Evolutionary conservation across 2,888 invertebrate species (phyloP).

Genomic region (Hypena proboscidalis): DNA sequence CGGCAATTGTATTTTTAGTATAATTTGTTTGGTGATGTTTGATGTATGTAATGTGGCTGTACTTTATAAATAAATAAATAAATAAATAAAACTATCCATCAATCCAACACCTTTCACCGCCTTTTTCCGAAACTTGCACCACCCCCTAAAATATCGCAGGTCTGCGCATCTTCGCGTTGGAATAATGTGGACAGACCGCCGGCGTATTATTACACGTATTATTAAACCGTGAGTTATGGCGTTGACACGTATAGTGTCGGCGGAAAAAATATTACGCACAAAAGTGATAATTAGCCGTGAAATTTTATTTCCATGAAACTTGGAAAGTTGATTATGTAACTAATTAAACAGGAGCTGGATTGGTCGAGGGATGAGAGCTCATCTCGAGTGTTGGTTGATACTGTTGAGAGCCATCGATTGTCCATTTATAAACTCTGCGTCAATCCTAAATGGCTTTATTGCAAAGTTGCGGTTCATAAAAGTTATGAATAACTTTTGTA

Average conservation of each 20-base stretch:
- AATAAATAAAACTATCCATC: too few species aligned
- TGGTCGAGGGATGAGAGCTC: neutral
- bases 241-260: conserved; percentile 72
- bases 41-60: too few species aligned
- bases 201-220: conserved; percentile 77
- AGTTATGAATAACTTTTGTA: too few species aligned
- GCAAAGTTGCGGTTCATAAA: too few species aligned
- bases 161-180: conserved; percentile 68
- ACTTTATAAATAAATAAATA: too few species aligned
- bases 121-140: conserved; percentile 37
- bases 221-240: conserved; percentile 79
- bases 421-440: too few species aligned
- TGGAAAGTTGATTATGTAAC: conserved; percentile 61
- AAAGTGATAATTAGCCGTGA: conserved; percentile 79
- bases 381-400: neutral
- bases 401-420: neutral
- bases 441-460: too few species aligned
- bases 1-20: too few species aligned
- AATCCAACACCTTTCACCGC: neutral
- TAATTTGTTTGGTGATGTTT: too few species aligned
- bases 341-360: conserved; percentile 37
- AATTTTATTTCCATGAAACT: conserved; percentile 73
- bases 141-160: conserved; percentile 46
- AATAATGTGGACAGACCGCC: conserved; percentile 57
- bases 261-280: conserved; percentile 62